Evolutionary conservation across 2,888 invertebrate species (phyloP).

Genomic region (Mycalesis mineus): DNA sequence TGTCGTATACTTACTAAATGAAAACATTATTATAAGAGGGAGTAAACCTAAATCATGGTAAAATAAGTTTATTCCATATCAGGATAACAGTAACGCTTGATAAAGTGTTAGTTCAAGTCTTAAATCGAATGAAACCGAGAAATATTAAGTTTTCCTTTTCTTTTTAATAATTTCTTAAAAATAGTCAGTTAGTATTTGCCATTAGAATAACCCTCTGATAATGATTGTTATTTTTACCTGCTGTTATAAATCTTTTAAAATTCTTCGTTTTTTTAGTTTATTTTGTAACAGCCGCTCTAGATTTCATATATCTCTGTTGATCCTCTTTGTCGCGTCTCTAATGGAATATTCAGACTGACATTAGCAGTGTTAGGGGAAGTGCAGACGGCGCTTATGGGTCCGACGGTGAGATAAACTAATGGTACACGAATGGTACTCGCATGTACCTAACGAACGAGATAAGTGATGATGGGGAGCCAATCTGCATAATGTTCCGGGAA

Average conservation of each 20-base stretch:
- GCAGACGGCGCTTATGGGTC: slow-evolving; percentile 27
- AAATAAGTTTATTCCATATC: too few relatives aligned
- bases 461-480: neutral
- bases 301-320: neutral
- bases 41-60: too few relatives aligned
- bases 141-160: too few relatives aligned
- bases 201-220: too few relatives aligned
- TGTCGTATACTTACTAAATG: too few relatives aligned
- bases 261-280: neutral
- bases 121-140: too few relatives aligned
- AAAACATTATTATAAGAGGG: too few relatives aligned
- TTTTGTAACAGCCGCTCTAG: neutral
- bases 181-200: too few relatives aligned
- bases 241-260: too few relatives aligned
- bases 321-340: slow-evolving; percentile 38
- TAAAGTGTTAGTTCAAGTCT: too few relatives aligned
- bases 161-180: too few relatives aligned
- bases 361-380: slow-evolving; percentile 24
- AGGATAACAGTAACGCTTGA: too few relatives aligned
- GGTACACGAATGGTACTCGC: slow-evolving; percentile 1
- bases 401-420: slow-evolving; percentile 18
- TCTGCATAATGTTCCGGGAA: neutral
- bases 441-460: slow-evolving; percentile 1
- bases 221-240: neutral
- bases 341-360: slow-evolving; percentile 41